Evolutionary conservation across 2,113 vertebrate genomes (phyloP), one percentile per base, ranked within the genome.

Genomic region (Rhombomys opimus): DNA sequence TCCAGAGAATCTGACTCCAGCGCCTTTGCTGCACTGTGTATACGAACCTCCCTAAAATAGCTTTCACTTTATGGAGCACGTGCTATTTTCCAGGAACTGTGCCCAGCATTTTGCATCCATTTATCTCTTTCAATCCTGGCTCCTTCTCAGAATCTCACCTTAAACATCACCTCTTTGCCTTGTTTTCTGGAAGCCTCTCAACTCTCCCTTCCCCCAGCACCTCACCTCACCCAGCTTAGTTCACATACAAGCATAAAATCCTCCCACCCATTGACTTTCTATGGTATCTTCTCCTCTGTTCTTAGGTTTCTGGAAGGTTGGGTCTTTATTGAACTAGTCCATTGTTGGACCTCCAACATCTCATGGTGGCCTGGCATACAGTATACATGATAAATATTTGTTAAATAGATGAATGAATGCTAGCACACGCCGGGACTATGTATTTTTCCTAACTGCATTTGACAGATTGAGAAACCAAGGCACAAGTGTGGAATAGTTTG

Each of bases 111-210:
- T 92, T 72, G 84, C 85, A 86, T 80, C 85, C 95, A 81, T 95
- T 94, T 93, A 94, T 98, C 94, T 95, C 91, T 87, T 87, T 10
- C 54, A 81, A 63, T 93, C 76, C 93, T 93, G 90, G 75, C 82
- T 90, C 87, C 70, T 89, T 61, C 46, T 75, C 90, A 78, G 18
- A 57, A 14, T 76, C 84, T 80, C 78, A 50, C 57, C 89, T 90
- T 93, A 52, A 86, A 14, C 4, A 17, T 89, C 38, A 38, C 77
- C 65, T 92, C 59, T 35, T 76, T 8, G 88, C 8, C 70, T 15
- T 54, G 63, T 82, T 85, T 93, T 68, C 70, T 13, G 90, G 30
- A 27, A 67, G 76, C 70, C 65, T 76, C 95, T 77, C 38, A 32
- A 30, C 23, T 59, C 72, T 12, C 1, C 46, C 30, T 59, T 50